Conservation (phyloP, 2,113 vertebrate genomes). For the Notothenia rossii region DNA sequence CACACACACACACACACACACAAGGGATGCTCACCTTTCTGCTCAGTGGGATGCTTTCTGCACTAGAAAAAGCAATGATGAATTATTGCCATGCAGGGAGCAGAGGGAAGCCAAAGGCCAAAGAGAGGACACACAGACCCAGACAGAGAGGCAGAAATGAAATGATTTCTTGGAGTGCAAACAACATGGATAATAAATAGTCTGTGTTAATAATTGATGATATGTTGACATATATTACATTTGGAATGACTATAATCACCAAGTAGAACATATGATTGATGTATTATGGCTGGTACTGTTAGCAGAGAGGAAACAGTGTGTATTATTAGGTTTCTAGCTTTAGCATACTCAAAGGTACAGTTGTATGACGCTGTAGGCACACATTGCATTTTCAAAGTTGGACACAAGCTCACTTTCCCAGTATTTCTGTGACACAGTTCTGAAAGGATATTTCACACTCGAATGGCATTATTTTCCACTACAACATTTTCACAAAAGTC, state of each 20-base stretch:
- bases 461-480: background rate
- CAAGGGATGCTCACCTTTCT: slow-evolving; percentile 69
- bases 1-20: slow-evolving; percentile 16
- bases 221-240: slow-evolving; percentile 19
- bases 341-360: slow-evolving; percentile 15
- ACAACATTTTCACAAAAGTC: background rate
- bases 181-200: slow-evolving; percentile 53
- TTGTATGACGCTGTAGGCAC: background rate
- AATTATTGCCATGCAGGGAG: slow-evolving; percentile 70
- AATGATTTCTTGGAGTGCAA: slow-evolving; percentile 61
- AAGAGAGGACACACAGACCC: slow-evolving; percentile 38
- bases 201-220: slow-evolving; percentile 66
- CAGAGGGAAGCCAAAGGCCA: slow-evolving; percentile 56
- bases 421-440: background rate
- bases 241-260: slow-evolving; percentile 23
- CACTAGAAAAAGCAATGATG: slow-evolving; percentile 48
- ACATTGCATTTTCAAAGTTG: background rate
- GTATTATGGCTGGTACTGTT: slow-evolving; percentile 36
- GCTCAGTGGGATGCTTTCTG: slow-evolving; percentile 59
- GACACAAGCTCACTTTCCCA: background rate
- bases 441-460: slow-evolving; percentile 12
- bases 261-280: slow-evolving; percentile 38
- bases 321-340: slow-evolving; percentile 27
- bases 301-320: slow-evolving; percentile 39
- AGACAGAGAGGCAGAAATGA: slow-evolving; percentile 48